Evolutionary conservation across 2,888 invertebrate species (phyloP), one percentile per base, ranked within the genome.

Genomic region (Amphiduros pacificus): DNA sequence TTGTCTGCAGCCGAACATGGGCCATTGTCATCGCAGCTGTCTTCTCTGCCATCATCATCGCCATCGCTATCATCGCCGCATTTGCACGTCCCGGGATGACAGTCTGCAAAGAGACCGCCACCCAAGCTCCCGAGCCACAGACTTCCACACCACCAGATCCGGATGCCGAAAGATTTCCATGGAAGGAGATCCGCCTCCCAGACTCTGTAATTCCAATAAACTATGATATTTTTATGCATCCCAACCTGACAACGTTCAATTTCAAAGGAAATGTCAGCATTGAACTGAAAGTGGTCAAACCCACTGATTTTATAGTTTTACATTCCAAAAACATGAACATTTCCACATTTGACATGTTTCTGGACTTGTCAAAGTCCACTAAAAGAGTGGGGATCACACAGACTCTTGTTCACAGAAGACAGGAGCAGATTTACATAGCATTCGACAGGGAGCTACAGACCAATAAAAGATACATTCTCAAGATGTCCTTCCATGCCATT

Each of bases 221-320:
- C 71, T 96, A 96, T 80, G 90, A 90, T 77, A 87, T 97, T 61
- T 92, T 91, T 83, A 88, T 96, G 73, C 94, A 95, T 84, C 94
- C 96, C 9, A 94, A 96, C 82, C 86, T 96, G 60, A 93, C 94
- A 51, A 92, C 93, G 22, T 88, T 92, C 57, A 91, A 91, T 82
- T 89, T 95, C 56, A 90, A 90, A 87, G 96, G 95, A 90, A 84
- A 77, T 61, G 78, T 79, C 11, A 65, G 62, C 22, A 81, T 83
- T 29, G 65, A 64, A 31, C 65, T 78, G 24, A 49, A 63, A 50
- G 73, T 78, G 22, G 66, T 62, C 11, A 52, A 68, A 51, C 50
- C 65, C 9, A 79, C 80, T 2, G 71, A 81, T 66, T 79, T 77
- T 63, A 68, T 84, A 24, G 77, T 83, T 1, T 73, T 84, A 50